Evolutionary conservation across 2,797 vertebrate genomes (phyloP).

Genomic region (Eulemur albifrons): DNA sequence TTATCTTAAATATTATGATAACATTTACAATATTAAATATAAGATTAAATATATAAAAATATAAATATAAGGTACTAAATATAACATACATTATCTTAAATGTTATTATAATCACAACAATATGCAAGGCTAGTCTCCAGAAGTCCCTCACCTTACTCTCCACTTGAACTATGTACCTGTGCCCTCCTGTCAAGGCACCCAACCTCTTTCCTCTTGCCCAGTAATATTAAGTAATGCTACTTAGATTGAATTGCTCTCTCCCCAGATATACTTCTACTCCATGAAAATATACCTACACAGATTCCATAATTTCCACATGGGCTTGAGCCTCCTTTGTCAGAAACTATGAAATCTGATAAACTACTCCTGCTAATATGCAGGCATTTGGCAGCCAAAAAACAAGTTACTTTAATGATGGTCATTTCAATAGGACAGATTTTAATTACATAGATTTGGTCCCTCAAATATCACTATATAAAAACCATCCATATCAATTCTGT

Average conservation of each 20-base stretch:
- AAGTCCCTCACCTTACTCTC: background rate
- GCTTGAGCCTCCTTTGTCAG: background rate
- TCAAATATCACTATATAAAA: constrained; percentile 14
- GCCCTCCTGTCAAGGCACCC: background rate
- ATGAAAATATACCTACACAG: background rate
- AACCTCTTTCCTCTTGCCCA: background rate
- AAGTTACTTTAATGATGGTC: background rate
- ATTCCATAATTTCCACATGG: background rate
- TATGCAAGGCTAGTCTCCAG: background rate
- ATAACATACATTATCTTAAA: too few species aligned
- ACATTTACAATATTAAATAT: too few species aligned
- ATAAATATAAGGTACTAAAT: too few species aligned
- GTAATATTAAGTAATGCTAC: background rate
- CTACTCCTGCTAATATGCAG: background rate
- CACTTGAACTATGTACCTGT: background rate
- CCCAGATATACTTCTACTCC: background rate
- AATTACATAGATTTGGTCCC: background rate
- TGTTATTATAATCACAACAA: background rate
- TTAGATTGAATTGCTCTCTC: background rate
- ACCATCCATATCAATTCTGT: background rate
- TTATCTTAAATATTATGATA: too few species aligned
- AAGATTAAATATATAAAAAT: too few species aligned
- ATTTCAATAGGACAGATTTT: constrained; percentile 7
- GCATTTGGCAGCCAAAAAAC: background rate
- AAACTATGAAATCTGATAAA: constrained; percentile 16